Evolutionary conservation across 2,888 invertebrate species (phyloP).

Genomic region (Idaea dimidiata): DNA sequence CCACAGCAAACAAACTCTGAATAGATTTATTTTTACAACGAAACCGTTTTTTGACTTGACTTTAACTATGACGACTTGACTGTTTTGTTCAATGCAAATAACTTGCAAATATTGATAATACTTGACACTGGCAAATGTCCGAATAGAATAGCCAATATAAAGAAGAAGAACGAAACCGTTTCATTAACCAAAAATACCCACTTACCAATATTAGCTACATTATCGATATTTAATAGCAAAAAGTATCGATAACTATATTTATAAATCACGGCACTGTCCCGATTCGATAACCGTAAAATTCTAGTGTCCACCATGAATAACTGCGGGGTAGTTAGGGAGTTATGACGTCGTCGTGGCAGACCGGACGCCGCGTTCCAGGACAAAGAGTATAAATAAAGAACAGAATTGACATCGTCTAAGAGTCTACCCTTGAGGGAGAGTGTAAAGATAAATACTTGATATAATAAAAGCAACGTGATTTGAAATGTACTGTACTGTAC

Average conservation of each 20-base stretch:
- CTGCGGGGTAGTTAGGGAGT: constrained; percentile 49
- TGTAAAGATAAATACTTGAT: too few relatives aligned
- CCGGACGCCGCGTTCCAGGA: constrained; percentile 3
- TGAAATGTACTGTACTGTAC: too few relatives aligned
- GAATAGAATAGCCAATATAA: too few relatives aligned
- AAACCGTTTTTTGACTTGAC: too few relatives aligned
- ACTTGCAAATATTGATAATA: too few relatives aligned
- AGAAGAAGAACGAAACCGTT: neutral
- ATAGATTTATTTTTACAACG: too few relatives aligned
- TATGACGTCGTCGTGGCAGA: constrained; percentile 53
- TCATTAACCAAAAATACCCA: neutral
- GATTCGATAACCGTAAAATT: constrained; percentile 47
- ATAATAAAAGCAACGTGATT: too few relatives aligned
- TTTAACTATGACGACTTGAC: too few relatives aligned
- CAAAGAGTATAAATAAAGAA: constrained; percentile 42
- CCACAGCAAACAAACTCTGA: too few relatives aligned
- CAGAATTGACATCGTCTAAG: neutral
- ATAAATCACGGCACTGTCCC: constrained; percentile 16
- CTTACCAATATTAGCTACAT: neutral
- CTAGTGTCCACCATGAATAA: constrained; percentile 49
- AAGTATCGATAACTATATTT: constrained; percentile 16
- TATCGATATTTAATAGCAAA: neutral
- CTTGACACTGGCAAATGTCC: too few relatives aligned
- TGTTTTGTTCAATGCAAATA: too few relatives aligned
- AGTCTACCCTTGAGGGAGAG: too few relatives aligned